Percentiles rank a stretch among this genome's conserved stretches.
phyloP scores from a whole-genome alignment of 2,113 vertebrate genomes.

The Gopherus evgoodei region DNA sequence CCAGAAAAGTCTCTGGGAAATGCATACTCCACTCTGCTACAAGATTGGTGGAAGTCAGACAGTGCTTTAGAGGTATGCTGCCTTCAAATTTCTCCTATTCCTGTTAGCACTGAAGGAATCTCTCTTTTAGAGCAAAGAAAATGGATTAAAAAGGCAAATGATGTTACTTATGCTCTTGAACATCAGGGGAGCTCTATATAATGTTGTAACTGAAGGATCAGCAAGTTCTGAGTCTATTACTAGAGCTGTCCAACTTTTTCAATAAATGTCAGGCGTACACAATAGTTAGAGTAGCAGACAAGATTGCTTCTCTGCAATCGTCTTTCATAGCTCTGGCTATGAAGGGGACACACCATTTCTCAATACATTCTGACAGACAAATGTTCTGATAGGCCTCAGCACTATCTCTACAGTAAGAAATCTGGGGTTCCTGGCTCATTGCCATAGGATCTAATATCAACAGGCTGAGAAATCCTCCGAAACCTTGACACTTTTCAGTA shows the following conservation, averaged over 20 bases:
- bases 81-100: slow-evolving; percentile 34
- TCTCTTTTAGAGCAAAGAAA: slow-evolving; percentile 58
- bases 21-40: background rate
- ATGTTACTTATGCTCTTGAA: slow-evolving; percentile 34
- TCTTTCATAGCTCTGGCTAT: slow-evolving; percentile 43
- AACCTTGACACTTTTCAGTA: slow-evolving; percentile 31
- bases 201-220: slow-evolving; percentile 33
- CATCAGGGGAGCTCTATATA: slow-evolving; percentile 57
- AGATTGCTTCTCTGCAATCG: slow-evolving; percentile 43
- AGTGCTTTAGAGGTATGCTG: slow-evolving; percentile 4
- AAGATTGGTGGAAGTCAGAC: background rate
- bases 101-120: slow-evolving; percentile 52
- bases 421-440: slow-evolving; percentile 57
- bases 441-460: slow-evolving; percentile 32
- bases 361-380: slow-evolving; percentile 27
- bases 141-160: slow-evolving; percentile 60
- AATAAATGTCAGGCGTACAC: slow-evolving; percentile 35
- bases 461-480: slow-evolving; percentile 10
- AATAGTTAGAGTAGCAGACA: slow-evolving; percentile 45
- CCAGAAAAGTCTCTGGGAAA: background rate
- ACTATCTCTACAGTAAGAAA: slow-evolving; percentile 37
- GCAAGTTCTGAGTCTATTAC: slow-evolving; percentile 67
- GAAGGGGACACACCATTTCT: slow-evolving; percentile 55
- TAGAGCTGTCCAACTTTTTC: slow-evolving; percentile 46
- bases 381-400: slow-evolving; percentile 49